A percentile compares a stretch with the other conserved stretches of the same genome.
phyloP scores from a whole-genome alignment of 1,140 invertebrate species.

The Brachionus asplanchnoidis region DNA sequence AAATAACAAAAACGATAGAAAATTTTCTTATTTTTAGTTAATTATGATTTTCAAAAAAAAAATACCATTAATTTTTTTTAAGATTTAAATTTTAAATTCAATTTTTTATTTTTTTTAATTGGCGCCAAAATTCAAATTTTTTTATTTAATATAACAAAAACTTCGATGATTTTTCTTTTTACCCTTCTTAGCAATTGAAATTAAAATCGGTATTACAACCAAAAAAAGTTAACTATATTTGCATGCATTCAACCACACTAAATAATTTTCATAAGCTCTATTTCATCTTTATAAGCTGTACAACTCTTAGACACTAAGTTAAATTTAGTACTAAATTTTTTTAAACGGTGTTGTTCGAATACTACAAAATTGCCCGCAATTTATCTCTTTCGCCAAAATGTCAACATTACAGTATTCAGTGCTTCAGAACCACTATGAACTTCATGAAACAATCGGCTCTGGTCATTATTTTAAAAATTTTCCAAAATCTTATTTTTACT shows the following conservation, averaged over 20 bases:
- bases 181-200: not conserved
- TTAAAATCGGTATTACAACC: not conserved
- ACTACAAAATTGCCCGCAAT: not conserved
- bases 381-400: not conserved
- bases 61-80: not conserved
- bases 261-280: not conserved
- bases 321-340: conserved; percentile 2
- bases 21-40: no score
- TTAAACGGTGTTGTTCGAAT: not conserved
- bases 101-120: not conserved
- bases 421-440: conserved; percentile 32
- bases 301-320: not conserved
- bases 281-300: not conserved
- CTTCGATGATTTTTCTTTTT: not conserved
- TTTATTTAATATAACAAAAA: not conserved
- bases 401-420: conserved; percentile 24
- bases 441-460: conserved; percentile 41
- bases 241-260: not conserved
- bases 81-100: not conserved
- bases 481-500: not conserved
- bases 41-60: no score
- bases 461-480: not conserved
- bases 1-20: no score
- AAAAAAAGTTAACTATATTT: not conserved
- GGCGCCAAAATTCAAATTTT: not conserved